phyloP scores from a whole-genome alignment of 2,797 vertebrate genomes.

The Clamator glandarius region DNA sequence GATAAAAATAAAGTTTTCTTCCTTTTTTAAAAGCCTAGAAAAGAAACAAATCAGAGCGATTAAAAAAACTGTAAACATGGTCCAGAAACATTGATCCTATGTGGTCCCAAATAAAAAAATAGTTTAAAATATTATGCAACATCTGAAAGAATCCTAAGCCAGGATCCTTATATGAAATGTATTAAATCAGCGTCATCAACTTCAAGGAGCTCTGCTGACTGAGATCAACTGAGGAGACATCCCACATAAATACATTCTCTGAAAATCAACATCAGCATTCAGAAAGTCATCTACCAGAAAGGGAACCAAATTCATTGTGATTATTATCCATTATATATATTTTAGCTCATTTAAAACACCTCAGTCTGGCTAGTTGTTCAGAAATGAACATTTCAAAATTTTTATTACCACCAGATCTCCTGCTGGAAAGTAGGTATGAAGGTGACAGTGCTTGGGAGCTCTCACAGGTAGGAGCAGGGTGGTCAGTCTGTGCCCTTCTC shows the following conservation, averaged over 20 bases:
- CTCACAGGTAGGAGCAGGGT: background rate
- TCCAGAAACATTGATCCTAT: background rate
- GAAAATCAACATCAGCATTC: background rate
- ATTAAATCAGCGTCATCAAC: background rate
- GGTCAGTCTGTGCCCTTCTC: background rate
- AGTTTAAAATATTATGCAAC: background rate
- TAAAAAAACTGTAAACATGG: background rate
- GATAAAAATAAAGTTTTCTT: conserved; percentile 92
- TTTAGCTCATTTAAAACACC: background rate
- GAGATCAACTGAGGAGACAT: background rate
- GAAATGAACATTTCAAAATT: background rate
- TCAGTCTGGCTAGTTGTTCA: background rate
- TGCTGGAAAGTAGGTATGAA: background rate
- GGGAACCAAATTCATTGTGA: background rate
- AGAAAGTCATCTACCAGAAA: background rate
- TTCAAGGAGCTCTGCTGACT: background rate
- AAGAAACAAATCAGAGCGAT: background rate
- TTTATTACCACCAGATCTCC: background rate
- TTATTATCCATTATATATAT: background rate
- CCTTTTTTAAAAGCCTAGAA: conserved; percentile 91
- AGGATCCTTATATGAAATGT: background rate
- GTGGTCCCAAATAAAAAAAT: background rate
- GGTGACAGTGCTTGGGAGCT: background rate
- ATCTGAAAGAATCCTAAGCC: background rate
- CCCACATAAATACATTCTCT: background rate